Evolutionary conservation across 2,797 vertebrate genomes (phyloP), one percentile per base, ranked within the genome.

Genomic region (Pristis pectinata): DNA sequence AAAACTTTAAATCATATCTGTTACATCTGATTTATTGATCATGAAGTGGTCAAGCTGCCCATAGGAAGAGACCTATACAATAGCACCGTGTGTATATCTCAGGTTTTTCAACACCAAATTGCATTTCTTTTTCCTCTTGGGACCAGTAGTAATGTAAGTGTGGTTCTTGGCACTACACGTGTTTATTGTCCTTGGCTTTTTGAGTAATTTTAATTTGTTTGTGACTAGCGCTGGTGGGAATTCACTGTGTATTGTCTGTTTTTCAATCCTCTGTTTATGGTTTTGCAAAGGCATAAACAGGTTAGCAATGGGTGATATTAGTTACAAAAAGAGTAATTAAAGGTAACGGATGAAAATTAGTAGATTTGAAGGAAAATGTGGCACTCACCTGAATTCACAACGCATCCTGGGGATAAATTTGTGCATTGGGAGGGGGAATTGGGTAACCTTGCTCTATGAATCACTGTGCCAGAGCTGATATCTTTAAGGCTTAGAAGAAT

Each of bases 11-110:
- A 44, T 24, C 7, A 44, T 11, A 19, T 82, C 79, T n/a, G 6
- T 13, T 70, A 93, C 92, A 74, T 93, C 37, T 93, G 92, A n/a
- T 76, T 94, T 94, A 22, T 27, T 53, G 92, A n/a, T 27, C 13
- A 34, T 76, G 92, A 11, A 27, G 37, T 49, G 22, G 44, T 37
- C 4, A 49, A 37, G 2, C 34, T 34, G 27, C 15, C 15, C 27
- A 53, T 22, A 11, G 53, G 24, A 72, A 72, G 70, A 72, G 70
- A 72, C 19, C 19, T 10, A 15, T 9, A 64, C 61, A 15, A 10
- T 83, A 13, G 15, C 44, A 9, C 34, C 49, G 8, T 49, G 27
- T 34, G 56, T 15, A 9, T 49, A 24, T 72, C 7, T 19, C n/a
- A 5, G 44, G 27, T 30, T 64, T 19, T 64, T 79, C 19, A 22